Evolutionary conservation across 2,797 vertebrate genomes (phyloP), one percentile per base, ranked within the genome.

Genomic region (Salmo trutta): DNA sequence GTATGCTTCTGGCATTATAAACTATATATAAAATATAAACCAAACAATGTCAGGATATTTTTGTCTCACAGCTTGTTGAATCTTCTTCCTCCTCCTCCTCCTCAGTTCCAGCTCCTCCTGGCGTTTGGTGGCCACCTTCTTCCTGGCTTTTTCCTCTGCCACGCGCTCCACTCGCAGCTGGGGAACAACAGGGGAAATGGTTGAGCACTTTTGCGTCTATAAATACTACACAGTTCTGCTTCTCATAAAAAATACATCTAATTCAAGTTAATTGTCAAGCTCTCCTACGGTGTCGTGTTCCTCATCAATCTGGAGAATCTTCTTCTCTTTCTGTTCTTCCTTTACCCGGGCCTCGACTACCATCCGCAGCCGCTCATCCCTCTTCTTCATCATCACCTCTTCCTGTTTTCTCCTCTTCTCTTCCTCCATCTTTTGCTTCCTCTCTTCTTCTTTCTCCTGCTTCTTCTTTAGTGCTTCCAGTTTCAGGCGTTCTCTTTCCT

Each of bases 351-450:
- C 96, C 88, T 97, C 97, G 73, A 95, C 84, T 0, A 97, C 97
- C 80, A 95, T 95, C n/a, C 88, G 95, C 36, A 96, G 88, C 36
- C 97, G 95, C 84, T 98, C 97, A 5, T 98, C 98, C 4, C 95
- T 91, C 86, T 96, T 98, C 91, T 97, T 93, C 90, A 10, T 8
- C n/a, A 95, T 99, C 65, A 96, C 89, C 79, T 99, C 97, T 6
- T 97, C 97, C 72, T 95, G 95, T 64, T 97, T 96, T 68, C 79
- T 95, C 70, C 87, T 95, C 90, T 95, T 97, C 29, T 98, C 97
- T 79, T 99, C 98, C 81, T 99, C 97, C 86, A 97, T 93, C 84
- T 97, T 99, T 89, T 92, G 95, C 78, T 93, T 95, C 68, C 97
- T 94, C 74, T 97, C 95, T 16, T 96, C 94, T 88, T 99, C 97